Percentiles rank a stretch among this genome's conserved stretches.
Conservation (phyloP, 2,113 vertebrate species). For the Xerus inauris region DNA sequence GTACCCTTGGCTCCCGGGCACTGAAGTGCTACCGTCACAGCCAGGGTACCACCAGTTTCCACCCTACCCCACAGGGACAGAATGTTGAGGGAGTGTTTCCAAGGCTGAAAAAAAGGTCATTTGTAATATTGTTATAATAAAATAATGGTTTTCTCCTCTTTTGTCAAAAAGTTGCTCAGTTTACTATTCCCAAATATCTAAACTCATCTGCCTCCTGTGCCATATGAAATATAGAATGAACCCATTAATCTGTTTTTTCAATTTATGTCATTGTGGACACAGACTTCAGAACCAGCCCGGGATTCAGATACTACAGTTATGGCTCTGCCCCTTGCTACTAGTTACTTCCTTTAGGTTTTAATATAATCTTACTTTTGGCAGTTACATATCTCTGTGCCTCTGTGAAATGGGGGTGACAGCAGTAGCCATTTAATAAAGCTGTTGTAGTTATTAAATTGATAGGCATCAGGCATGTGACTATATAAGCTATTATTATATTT, state of each 20-base stretch:
- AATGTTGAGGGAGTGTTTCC: neutral
- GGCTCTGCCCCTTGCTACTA: neutral
- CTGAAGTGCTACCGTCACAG: neutral
- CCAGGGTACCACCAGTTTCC: neutral
- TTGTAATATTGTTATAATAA: conserved; percentile 11
- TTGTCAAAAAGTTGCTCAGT: neutral
- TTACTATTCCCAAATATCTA: conserved; percentile 6
- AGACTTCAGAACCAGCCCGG: neutral
- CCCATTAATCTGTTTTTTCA: neutral
- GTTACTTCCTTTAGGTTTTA: conserved; percentile 40
- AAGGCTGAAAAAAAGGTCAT: neutral
- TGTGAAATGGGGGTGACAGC: neutral
- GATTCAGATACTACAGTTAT: neutral
- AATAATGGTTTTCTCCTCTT: conserved; percentile 22
- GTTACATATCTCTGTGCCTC: neutral
- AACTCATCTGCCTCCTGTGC: neutral
- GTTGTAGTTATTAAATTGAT: neutral
- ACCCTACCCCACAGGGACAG: neutral
- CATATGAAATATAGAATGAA: conserved; percentile 5
- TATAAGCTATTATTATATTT: neutral
- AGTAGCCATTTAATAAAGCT: neutral
- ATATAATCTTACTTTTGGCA: neutral
- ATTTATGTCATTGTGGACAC: neutral
- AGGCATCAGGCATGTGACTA: neutral
- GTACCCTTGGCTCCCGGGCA: neutral